Evolutionary conservation across 2,888 invertebrate genomes (phyloP), one percentile per base, ranked within the genome.

Genomic region (Brenthis hecate): DNA sequence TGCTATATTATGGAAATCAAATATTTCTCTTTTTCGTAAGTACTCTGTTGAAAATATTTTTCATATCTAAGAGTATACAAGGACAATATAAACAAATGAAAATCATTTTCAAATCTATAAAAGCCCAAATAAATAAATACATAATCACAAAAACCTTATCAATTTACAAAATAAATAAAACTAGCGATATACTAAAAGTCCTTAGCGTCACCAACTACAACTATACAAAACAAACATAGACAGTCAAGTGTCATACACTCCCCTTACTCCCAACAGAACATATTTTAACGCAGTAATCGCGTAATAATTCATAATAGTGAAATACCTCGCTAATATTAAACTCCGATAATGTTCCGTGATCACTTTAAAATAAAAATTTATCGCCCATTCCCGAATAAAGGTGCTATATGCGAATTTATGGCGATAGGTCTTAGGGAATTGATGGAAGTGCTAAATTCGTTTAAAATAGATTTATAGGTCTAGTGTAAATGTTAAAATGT

Each of bases 291-390:
- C 60, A 84, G 85, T 88, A 88, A 89, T 87, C 86, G 83, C 75
- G 73, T 78, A 83, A 86, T 88, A 86, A 86, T 84, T 87, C 82
- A 86, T 76, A 75, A 73, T 75, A 77, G 73, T 77, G 75, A 77
- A 80, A 78, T 80, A 80, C 83, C 81, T 80, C 81, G 79, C 82
- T 82, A 84, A 85, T 86, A 86, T 85, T 81, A 81, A 85, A 85
- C 80, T 79, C 75, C 79, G 78, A 81, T 85, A 85, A 85, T 82
- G 83, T 79, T 78, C 73, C 73, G 80, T 81, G 85, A 87, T 86
- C 85, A 83, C 80, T 85, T 79, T 85, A 82, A 85, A 86, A 82
- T 82, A 80, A 78, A 79, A 83, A 85, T 84, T 82, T 84, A 85
- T 82, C 63, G 76, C 77, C 70, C 72, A 73, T 65, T 72, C 72